phyloP scores from a whole-genome alignment of 2,888 invertebrate genomes.

The Chrysina gloriosa region DNA sequence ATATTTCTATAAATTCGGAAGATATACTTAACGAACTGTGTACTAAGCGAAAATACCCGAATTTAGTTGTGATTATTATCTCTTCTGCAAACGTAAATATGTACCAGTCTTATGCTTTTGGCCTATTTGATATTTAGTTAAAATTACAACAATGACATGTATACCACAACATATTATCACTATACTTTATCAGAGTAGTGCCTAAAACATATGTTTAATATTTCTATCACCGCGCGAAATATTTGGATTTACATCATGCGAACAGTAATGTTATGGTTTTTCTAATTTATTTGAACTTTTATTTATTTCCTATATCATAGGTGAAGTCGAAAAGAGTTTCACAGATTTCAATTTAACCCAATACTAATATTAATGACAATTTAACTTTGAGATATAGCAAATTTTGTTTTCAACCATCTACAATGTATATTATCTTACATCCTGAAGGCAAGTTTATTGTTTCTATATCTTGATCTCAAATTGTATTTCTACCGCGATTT shows the following conservation, averaged over 20 bases:
- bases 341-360: slow-evolving; percentile 29
- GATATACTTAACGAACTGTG: no score
- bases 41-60: no score
- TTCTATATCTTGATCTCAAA: slow-evolving; percentile 8
- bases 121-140: not conserved
- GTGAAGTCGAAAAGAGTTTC: slow-evolving; percentile 12
- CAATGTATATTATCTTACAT: not conserved
- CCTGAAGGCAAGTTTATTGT: no score
- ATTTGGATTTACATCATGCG: not conserved
- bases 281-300: not conserved
- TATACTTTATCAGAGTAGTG: slow-evolving; percentile 10
- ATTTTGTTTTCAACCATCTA: not conserved
- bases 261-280: no score
- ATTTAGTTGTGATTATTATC: not conserved
- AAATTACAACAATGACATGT: not conserved
- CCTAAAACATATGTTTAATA: not conserved
- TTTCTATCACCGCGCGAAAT: not conserved
- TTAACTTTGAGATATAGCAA: not conserved
- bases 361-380: not conserved
- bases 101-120: not conserved
- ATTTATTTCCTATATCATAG: slow-evolving; percentile 26
- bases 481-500: not conserved
- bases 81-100: not conserved
- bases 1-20: no score
- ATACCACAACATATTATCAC: not conserved